Base-by-base conservation (phyloP, 2,797 vertebrate genomes). In the Rhinella marina region DNA sequence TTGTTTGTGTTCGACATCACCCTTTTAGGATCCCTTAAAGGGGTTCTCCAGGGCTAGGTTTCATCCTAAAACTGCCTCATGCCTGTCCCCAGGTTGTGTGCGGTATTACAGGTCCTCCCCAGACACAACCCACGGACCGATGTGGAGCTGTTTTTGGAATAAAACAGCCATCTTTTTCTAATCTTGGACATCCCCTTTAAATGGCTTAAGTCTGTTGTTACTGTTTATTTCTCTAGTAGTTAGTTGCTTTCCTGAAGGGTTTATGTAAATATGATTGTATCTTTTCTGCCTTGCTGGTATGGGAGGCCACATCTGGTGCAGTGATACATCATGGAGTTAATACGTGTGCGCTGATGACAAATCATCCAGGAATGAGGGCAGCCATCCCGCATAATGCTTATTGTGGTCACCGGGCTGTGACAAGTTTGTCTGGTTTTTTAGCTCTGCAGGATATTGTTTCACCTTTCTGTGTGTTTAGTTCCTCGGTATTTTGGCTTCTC, bases 321-420 rank as follows among this genome's bases (percentile, higher is more conserved):
- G 41, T n/a, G 10, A 9, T 25, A 19, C 85, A 41, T 0, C 50
- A 17, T 57, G 23, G 66, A 21, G 78, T 81, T 59, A 86, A 75
- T 14, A 21, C 12, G 27, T 29, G 59, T 61, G 17, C 29, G 13
- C 41, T 41, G 87, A 83, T 88, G 86, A 88, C 81, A 72, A 84
- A 84, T 84, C 32, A 8, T 59, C 19, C 68, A 59, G 82, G 87
- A 88, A 88, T 88, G 87, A 79, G 82, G 41, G 70, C 86, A n/a
- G 68, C 17, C 27, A 48, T 41, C 61, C 27, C 52, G 29, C 62
- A 52, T 21, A 77, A 61, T 48, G 81, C 61, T 68, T 16, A 56
- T 27, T 86, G 85, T 83, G 73, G 81, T 77, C 80, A 78, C 56
- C 23, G 59, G 86, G 87, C 61, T 68, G 87, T 88, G 87, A 84